Evolutionary conservation across 2,113 vertebrate genomes (phyloP).

Genomic region (Petromus typicus): DNA sequence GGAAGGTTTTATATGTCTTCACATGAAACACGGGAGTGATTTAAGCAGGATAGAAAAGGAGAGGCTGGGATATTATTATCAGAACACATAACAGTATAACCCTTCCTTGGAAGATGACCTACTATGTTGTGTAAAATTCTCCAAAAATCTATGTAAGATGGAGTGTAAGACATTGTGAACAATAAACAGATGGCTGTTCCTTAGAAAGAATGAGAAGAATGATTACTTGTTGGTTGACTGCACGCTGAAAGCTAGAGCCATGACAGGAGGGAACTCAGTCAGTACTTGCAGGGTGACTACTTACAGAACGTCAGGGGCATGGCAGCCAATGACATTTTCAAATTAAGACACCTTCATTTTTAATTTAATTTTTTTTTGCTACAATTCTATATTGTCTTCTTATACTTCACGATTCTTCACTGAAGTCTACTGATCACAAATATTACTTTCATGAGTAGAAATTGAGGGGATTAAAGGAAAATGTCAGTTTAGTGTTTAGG

Average conservation of each 20-base stretch:
- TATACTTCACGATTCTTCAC: neutral
- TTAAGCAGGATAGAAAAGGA: neutral
- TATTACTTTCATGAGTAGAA: neutral
- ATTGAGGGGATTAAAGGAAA: neutral
- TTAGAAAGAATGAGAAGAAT: neutral
- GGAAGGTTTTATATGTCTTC: neutral
- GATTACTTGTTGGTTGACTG: neutral
- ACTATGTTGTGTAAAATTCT: neutral
- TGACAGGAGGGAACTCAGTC: neutral
- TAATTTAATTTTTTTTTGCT: neutral
- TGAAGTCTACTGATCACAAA: constrained; percentile 5
- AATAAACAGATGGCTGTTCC: neutral
- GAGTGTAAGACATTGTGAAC: neutral
- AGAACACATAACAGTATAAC: neutral
- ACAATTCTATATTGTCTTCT: constrained; percentile 12
- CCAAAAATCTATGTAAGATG: neutral
- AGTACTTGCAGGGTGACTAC: neutral
- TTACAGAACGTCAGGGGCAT: neutral
- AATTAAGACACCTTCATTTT: neutral
- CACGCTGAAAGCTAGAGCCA: neutral
- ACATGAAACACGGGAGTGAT: neutral
- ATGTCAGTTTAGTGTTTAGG: neutral
- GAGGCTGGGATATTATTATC: neutral
- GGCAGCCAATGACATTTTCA: neutral
- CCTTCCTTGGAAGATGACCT: neutral